Evolutionary conservation across 2,113 vertebrate species (phyloP).

Genomic region (Prolemur simus): DNA sequence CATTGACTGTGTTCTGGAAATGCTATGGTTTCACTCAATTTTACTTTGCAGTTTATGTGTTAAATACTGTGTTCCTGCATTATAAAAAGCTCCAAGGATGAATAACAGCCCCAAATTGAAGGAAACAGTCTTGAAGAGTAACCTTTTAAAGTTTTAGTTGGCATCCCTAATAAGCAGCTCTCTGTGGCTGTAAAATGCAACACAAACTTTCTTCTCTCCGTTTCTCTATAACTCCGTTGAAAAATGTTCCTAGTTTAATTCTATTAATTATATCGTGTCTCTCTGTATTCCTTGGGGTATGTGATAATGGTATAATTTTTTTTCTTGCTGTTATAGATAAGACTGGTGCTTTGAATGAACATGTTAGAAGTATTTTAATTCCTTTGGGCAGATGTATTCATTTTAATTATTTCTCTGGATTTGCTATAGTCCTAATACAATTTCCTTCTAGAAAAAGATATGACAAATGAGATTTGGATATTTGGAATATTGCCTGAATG

Average conservation of each 20-base stretch:
- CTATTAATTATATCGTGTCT: slow-evolving; percentile 53
- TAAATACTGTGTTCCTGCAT: slow-evolving; percentile 31
- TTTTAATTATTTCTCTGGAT: slow-evolving; percentile 63
- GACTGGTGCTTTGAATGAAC: slow-evolving; percentile 49
- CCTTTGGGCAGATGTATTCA: not conserved
- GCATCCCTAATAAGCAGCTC: not conserved
- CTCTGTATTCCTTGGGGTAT: slow-evolving; percentile 7
- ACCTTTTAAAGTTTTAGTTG: slow-evolving; percentile 53
- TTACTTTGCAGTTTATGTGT: not conserved
- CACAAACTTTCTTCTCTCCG: not conserved
- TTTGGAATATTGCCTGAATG: slow-evolving; percentile 36
- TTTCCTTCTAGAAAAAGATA: slow-evolving; percentile 46
- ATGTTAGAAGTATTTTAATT: slow-evolving; percentile 59
- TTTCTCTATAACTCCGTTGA: slow-evolving; percentile 27
- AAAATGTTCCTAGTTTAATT: slow-evolving; percentile 37
- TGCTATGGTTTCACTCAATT: slow-evolving; percentile 42
- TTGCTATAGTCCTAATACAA: slow-evolving; percentile 44
- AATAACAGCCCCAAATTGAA: slow-evolving; percentile 23
- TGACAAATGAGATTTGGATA: not conserved
- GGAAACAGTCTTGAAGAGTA: slow-evolving; percentile 22
- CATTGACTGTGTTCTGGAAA: slow-evolving; percentile 19
- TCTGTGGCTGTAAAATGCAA: slow-evolving; percentile 15
- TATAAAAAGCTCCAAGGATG: slow-evolving; percentile 28
- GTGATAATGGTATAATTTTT: slow-evolving; percentile 60
- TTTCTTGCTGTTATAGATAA: slow-evolving; percentile 49